Evolutionary conservation across 37 sponge, comb jelly and placozoan species (phyloP).

Genomic region (Lycopodina hypogea): DNA sequence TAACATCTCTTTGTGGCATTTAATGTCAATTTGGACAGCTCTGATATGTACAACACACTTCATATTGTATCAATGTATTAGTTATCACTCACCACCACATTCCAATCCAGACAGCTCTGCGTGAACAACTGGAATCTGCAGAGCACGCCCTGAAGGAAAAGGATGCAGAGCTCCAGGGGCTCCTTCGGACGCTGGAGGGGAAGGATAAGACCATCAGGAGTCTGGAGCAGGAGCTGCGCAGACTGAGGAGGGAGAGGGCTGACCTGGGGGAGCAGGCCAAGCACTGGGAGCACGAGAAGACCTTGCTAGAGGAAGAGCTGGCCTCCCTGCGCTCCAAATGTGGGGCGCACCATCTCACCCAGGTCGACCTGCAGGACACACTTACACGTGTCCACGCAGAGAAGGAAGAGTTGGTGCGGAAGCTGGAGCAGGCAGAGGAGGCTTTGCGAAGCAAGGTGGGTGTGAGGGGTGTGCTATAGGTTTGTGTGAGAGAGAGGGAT

Average conservation of each 20-base stretch:
- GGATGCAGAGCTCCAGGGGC: conserved; percentile 45
- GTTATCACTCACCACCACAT: background rate
- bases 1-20: too few species aligned
- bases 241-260: conserved; percentile 23
- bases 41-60: too few species aligned
- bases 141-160: conserved; percentile 37
- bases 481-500: background rate
- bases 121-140: conserved; percentile 27
- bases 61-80: too few species aligned
- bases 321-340: conserved; percentile 33
- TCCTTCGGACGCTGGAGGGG: conserved; percentile 35
- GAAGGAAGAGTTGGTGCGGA: conserved; percentile 44
- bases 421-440: conserved; percentile 38
- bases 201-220: conserved; percentile 28
- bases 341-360: conserved; percentile 18
- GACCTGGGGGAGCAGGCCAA: conserved; percentile 22
- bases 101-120: conserved; percentile 34
- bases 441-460: conserved; percentile 38
- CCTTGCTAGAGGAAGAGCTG: conserved; percentile 2
- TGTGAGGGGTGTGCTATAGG: background rate
- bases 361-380: conserved; percentile 29
- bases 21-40: too few species aligned
- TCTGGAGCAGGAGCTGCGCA: conserved; percentile 41
- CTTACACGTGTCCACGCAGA: conserved; percentile 38
- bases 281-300: conserved; percentile 13